A percentile compares a stretch with the other conserved stretches of the same genome.
phyloP scores from a whole-genome alignment of 2,888 invertebrate genomes.

The Acronicta aceris region DNA sequence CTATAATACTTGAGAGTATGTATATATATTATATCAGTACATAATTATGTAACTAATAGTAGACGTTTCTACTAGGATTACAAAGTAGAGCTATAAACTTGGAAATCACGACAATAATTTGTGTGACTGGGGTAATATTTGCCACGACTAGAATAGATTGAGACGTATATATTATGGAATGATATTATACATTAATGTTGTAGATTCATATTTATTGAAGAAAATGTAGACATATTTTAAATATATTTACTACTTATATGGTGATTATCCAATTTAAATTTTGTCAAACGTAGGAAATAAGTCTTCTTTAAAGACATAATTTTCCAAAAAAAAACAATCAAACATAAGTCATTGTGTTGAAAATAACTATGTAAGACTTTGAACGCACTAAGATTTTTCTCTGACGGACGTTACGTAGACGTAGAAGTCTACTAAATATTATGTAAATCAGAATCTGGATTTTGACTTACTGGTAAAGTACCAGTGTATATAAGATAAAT shows the following conservation, averaged over 20 bases:
- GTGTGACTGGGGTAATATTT: conserved; percentile 56
- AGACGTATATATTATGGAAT: conserved; percentile 30
- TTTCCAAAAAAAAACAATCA: neutral
- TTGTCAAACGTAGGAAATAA: neutral
- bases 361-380: no score
- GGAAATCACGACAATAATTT: conserved; percentile 56
- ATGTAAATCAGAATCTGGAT: no score
- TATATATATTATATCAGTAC: no score
- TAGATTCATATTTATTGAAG: conserved; percentile 38
- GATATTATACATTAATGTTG: conserved; percentile 33
- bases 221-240: conserved; percentile 39
- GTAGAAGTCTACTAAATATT: no score
- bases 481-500: no score
- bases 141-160: conserved; percentile 48
- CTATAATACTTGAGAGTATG: no score
- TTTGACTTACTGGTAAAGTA: no score
- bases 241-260: conserved; percentile 19
- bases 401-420: no score
- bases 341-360: no score
- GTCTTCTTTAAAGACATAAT: no score
- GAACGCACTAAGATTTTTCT: no score
- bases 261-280: conserved; percentile 8
- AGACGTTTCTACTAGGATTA: conserved; percentile 28
- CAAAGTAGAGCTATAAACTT: conserved; percentile 41
- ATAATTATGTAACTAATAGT: no score